phyloP scores from a whole-genome alignment of 1,140 invertebrate species.

The Camponotus vicinus region DNA sequence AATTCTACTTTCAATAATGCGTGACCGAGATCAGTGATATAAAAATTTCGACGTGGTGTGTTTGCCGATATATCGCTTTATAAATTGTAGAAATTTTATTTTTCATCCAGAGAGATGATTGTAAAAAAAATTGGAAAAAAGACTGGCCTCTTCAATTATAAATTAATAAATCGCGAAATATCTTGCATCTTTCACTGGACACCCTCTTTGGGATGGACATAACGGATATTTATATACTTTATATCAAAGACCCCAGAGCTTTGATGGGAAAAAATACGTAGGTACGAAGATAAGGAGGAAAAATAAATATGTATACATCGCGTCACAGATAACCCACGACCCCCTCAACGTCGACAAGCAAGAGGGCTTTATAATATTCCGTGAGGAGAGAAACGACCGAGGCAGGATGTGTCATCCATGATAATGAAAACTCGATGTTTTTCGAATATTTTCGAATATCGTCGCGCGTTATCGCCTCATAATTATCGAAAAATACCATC shows the following conservation, averaged over 20 bases:
- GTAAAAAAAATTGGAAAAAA: background rate
- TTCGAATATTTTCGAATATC: background rate
- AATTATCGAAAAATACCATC: too few relatives aligned
- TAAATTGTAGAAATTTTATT: background rate
- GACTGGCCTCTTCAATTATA: background rate
- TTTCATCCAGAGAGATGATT: background rate
- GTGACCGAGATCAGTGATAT: background rate
- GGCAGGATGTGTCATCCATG: background rate
- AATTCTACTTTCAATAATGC: background rate
- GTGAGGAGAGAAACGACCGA: background rate
- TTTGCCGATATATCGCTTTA: background rate
- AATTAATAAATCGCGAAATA: background rate
- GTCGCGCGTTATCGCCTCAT: background rate
- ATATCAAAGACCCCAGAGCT: background rate
- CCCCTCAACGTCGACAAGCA: conserved; percentile 11
- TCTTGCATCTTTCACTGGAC: background rate
- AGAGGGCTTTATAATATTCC: background rate
- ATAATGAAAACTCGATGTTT: background rate
- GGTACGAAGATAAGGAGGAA: conserved; percentile 18
- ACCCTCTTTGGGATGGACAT: background rate
- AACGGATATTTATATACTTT: background rate
- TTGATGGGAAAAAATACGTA: conserved; percentile 3
- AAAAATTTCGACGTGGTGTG: background rate
- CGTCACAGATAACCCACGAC: conserved; percentile 33
- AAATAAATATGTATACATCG: conserved; percentile 28